Evolutionary conservation across 2,888 invertebrate species (phyloP), one percentile per base, ranked within the genome.

Genomic region (Hoplodrina blanda): DNA sequence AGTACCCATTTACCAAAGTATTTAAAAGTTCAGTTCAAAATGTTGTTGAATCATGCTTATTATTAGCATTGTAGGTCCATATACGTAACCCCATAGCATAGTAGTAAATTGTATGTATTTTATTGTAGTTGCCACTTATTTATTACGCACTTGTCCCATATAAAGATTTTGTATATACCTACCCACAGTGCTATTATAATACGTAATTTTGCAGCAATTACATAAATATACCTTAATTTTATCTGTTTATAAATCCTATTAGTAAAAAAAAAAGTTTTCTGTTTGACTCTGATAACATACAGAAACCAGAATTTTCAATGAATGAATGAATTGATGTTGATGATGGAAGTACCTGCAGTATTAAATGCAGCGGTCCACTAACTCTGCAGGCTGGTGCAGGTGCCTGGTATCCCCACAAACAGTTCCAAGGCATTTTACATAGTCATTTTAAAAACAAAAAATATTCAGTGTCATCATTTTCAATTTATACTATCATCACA

Each of bases 351-450:
- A 95, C 95, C 95, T 95, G 92, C 73, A 92, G 82, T 73, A 91
- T 88, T 46, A 95, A 85, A 80, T 94, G 90, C 76, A 96, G 89
- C 56, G 95, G 95, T 76, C 91, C 93, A 87, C 93, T 95, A 80
- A 96, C 93, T 86, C 92, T 89, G 90, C 95, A 95, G 62, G 91
- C 84, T 19, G 95, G 94, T 71, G 93, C 89, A 59, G 95, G 95
- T 81, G 94, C 88, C 78, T 95, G 90, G 81, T 95, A 96, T 80
- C 95, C 95, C 95, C 95, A 96, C 56, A 96, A 85, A 86, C 95
- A 96, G 86, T 93, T 96, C 95, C 95, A 96, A 89, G 95, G 95
- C 95, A 96, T 95, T 88, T 87, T 91, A 86, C 56, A 67, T 56
- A 77, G 78, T 87, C 91, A 93, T 91, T 85, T 79, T 82, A 76